phyloP scores from a whole-genome alignment of 1,140 invertebrate species.

The Vollenhovia emeryi region DNA sequence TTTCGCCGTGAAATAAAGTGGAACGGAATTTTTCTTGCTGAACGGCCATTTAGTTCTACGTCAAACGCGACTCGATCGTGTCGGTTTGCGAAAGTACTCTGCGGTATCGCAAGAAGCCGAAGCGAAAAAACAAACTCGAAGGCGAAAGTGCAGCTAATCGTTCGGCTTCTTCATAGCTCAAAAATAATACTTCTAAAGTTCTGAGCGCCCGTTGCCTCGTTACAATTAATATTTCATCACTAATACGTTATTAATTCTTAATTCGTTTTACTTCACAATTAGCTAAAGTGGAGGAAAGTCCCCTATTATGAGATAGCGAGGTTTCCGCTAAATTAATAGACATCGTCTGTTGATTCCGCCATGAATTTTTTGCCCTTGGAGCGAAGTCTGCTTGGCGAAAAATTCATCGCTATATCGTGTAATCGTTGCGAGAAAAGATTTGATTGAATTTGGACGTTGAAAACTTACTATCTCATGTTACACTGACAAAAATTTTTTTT shows the following conservation, averaged over 20 bases:
- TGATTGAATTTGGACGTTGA: too few species aligned
- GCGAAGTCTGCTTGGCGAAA: too few species aligned
- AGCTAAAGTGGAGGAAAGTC: too few species aligned
- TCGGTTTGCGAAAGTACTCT: slow-evolving; percentile 23
- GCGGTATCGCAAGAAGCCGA: slow-evolving; percentile 1
- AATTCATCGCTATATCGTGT: too few species aligned
- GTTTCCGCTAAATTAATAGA: too few species aligned
- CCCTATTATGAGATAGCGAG: too few species aligned
- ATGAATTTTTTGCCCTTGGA: too few species aligned
- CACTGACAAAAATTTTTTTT: too few species aligned
- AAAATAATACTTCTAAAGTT: neutral
- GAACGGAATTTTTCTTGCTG: slow-evolving; percentile 32
- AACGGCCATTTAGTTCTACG: slow-evolving; percentile 24
- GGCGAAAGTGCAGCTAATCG: slow-evolving; percentile 21
- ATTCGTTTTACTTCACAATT: neutral
- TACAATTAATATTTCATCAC: neutral
- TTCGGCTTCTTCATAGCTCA: neutral
- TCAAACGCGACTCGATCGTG: slow-evolving; percentile 10
- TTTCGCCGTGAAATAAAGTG: slow-evolving; percentile 38
- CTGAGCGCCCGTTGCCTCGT: neutral
- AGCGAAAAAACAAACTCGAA: neutral
- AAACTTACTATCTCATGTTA: too few species aligned
- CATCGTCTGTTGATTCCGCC: too few species aligned
- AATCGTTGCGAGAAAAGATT: too few species aligned
- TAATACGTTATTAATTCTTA: neutral